A percentile compares a stretch with the other conserved stretches of the same genome.
Evolutionary conservation across 2,888 invertebrate genomes (phyloP).

Genomic region (Mechanitis messenoides): DNA sequence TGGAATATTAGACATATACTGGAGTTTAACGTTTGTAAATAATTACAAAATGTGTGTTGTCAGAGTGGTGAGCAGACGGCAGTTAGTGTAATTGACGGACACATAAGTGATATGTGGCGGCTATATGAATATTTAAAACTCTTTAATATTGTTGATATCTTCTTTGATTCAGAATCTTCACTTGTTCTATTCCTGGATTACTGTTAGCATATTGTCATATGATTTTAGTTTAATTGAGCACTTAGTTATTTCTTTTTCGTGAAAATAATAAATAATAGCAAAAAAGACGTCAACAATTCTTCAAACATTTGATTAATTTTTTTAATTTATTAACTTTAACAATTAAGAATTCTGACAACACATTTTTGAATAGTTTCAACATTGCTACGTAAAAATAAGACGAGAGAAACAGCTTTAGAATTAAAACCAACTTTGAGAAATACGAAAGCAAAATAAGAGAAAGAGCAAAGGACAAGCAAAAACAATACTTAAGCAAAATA

Average conservation of each 20-base stretch:
- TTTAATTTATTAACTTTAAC: conserved; percentile 14
- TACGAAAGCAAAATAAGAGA: conserved; percentile 38
- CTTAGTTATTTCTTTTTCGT: no score
- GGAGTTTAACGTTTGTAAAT: conserved; percentile 53
- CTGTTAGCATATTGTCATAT: neutral
- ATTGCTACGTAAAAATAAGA: conserved; percentile 55
- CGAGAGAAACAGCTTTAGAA: conserved; percentile 4
- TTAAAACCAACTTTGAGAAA: conserved; percentile 68
- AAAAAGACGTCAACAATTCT: conserved; percentile 23
- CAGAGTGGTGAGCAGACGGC: conserved; percentile 40
- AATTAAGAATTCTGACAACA: conserved; percentile 55
- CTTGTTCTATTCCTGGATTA: neutral
- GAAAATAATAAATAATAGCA: conserved; percentile 6
- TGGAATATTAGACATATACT: conserved; percentile 57
- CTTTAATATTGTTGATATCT: conserved; percentile 23
- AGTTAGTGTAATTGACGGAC: conserved; percentile 65
- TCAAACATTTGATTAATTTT: neutral
- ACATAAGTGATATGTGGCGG: conserved; percentile 63
- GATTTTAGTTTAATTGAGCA: neutral
- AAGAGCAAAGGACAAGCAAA: conserved; percentile 30
- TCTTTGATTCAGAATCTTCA: conserved; percentile 10
- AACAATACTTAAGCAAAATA: conserved; percentile 28
- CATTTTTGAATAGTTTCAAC: conserved; percentile 60
- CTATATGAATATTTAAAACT: conserved; percentile 29
- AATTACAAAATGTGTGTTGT: conserved; percentile 60